phyloP scores from a whole-genome alignment of 1,140 invertebrate genomes.

The Drepana arcuata region DNA sequence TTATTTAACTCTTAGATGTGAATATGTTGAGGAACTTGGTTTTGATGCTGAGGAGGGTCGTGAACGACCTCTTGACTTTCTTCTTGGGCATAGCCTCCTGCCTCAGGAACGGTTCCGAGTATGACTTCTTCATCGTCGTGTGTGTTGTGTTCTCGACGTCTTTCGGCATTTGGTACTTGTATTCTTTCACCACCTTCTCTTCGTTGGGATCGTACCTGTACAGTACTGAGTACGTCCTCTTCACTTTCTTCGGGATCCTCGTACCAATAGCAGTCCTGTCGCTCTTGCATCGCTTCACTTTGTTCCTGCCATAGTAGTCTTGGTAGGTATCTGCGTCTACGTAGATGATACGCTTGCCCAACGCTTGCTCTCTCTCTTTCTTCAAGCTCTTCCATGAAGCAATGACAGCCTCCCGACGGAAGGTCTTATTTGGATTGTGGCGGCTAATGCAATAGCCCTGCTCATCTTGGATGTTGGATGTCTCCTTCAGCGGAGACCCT shows the following conservation, averaged over 20 bases:
- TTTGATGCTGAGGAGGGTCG: constrained; percentile 57
- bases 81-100: constrained; percentile 48
- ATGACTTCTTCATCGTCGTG: constrained; percentile 36
- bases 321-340: constrained; percentile 53
- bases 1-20: constrained; percentile 50
- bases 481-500: constrained; percentile 57
- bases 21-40: constrained; percentile 62
- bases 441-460: constrained; percentile 52
- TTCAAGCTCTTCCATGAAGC: constrained; percentile 62
- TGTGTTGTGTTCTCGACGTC: constrained; percentile 20
- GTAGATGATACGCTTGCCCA: constrained; percentile 55
- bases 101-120: constrained; percentile 53
- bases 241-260: constrained; percentile 47
- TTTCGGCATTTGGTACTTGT: constrained; percentile 53
- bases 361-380: constrained; percentile 56
- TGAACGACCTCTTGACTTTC: constrained; percentile 61
- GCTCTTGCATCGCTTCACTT: constrained; percentile 61
- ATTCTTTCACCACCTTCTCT: constrained; percentile 61
- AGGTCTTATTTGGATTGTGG: constrained; percentile 63
- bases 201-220: constrained; percentile 59
- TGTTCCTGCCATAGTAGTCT: constrained; percentile 60
- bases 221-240: constrained; percentile 61
- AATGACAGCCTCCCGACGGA: constrained; percentile 56
- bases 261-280: constrained; percentile 40
- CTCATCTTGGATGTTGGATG: constrained; percentile 61